Base-by-base conservation (phyloP, 2,888 invertebrate species). In the Watsonalla binaria region DNA sequence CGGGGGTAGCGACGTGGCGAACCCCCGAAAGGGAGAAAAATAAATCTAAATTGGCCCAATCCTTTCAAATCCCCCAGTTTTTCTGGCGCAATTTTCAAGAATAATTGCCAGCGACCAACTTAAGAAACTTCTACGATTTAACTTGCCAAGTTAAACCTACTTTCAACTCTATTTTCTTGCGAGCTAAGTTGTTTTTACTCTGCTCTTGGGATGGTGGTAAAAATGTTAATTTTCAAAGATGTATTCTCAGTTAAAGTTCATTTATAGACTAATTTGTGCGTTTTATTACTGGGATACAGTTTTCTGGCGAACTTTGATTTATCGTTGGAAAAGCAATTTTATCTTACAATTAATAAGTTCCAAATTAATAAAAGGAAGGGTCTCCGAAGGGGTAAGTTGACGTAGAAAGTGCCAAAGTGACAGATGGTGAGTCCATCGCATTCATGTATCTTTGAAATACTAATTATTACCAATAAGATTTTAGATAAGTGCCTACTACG, bases 1-100 rank as follows among this genome's bases (percentile, higher is more conserved):
- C 58, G 58, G 61, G 80, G 83, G 82, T 80, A 81, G 84, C 65
- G 80, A 79, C 80, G 77, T 80, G 63, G 68, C 71, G 71, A 72
- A 74, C 80, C 78, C 70, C 69, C 64, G 61, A 65, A 71, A 77
- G 89, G 87, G 88, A 82, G 86, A 86, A 89, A 90, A 88, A 89
- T 89, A 90, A 88, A 89, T 88, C 86, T 84, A 86, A 89, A 88
- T 89, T 86, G 88, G 85, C 76, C 78, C 85, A 86, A 88, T 87
- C 87, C 87, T 84, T 83, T 82, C 78, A 82, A 84, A 84, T 82
- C 86, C 87, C 86, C 84, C 78, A 84, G 78, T 87, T 90, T 89
- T 90, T 90, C 85, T 88, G 74, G 75, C 82, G 80, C 84, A 86
- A 83, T 86, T 85, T 83, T 81, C 76, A 79, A 84, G 85, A 89